These are phyloP conservation scores for Vidua macroura DNA, from an alignment of 2,113 vertebrate genomes.

Conservation along the genomic window DNA sequence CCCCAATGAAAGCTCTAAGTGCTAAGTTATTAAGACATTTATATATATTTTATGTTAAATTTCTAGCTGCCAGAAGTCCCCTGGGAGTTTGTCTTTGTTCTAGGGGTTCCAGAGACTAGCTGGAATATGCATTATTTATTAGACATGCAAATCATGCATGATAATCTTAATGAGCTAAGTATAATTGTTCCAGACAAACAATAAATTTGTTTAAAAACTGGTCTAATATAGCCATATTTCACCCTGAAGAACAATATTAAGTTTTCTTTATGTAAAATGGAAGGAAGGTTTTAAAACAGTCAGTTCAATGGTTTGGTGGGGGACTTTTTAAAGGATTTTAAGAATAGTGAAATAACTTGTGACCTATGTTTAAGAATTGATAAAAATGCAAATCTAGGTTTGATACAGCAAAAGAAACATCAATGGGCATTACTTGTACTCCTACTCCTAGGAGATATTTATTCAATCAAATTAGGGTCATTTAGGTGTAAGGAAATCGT, in stretches of 20 bases:
- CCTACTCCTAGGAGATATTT: background rate
- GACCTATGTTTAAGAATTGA: background rate
- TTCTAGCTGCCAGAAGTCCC: background rate
- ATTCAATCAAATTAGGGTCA: background rate
- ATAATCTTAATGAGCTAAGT: background rate
- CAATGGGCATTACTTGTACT: background rate
- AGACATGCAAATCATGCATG: background rate
- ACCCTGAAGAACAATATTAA: background rate
- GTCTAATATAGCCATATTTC: background rate
- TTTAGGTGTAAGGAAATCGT: background rate
- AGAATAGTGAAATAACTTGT: background rate
- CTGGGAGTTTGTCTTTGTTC: background rate
- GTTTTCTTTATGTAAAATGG: background rate
- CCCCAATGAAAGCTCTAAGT: background rate
- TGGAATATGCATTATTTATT: constrained; percentile 29
- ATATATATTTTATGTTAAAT: background rate
- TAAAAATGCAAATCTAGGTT: background rate
- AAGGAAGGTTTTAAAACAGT: background rate
- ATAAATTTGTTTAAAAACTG: background rate
- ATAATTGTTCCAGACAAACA: background rate
- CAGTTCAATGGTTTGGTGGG: background rate
- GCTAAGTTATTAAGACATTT: background rate
- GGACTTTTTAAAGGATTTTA: background rate
- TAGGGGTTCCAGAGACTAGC: background rate
- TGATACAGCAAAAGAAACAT: background rate